Evolutionary conservation across 2,797 vertebrate species (phyloP).

Genomic region (Rhabdophis nuchalis): DNA sequence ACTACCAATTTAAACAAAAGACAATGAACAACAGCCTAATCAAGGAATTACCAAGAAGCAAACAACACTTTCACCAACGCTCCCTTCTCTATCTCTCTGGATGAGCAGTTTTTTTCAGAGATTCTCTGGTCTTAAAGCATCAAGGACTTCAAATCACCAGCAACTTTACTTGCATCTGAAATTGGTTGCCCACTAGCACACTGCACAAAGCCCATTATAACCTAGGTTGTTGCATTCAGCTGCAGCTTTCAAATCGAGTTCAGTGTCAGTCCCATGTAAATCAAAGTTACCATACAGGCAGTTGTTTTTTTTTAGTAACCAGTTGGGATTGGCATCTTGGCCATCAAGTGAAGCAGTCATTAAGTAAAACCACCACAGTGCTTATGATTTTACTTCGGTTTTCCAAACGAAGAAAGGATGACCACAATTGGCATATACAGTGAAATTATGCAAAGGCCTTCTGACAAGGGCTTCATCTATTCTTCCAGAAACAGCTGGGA

Average conservation of each 20-base stretch:
- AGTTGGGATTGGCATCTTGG: background rate
- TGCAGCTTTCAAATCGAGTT: background rate
- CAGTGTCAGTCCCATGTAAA: background rate
- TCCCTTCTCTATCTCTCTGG: background rate
- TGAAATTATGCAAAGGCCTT: background rate
- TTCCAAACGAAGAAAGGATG: background rate
- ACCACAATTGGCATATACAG: background rate
- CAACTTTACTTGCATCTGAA: background rate
- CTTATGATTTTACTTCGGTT: background rate
- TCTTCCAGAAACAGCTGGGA: background rate
- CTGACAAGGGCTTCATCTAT: background rate
- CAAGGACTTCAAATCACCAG: background rate
- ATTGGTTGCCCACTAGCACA: background rate
- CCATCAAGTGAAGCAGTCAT: background rate
- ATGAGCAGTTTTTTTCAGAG: background rate
- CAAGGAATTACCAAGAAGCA: background rate
- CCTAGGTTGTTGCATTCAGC: background rate
- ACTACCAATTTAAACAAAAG: background rate
- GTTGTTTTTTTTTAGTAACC: background rate
- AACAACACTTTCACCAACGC: background rate
- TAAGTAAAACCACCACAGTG: background rate
- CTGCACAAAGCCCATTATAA: background rate
- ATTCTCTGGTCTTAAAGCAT: background rate
- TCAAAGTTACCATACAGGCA: background rate
- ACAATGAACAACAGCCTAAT: background rate